A percentile compares a stretch with the other conserved stretches of the same genome.
These are phyloP conservation scores for Halichondria panicea DNA, from an alignment of 37 sponge, comb jelly and placozoan species.

Conservation along the genomic window DNA sequence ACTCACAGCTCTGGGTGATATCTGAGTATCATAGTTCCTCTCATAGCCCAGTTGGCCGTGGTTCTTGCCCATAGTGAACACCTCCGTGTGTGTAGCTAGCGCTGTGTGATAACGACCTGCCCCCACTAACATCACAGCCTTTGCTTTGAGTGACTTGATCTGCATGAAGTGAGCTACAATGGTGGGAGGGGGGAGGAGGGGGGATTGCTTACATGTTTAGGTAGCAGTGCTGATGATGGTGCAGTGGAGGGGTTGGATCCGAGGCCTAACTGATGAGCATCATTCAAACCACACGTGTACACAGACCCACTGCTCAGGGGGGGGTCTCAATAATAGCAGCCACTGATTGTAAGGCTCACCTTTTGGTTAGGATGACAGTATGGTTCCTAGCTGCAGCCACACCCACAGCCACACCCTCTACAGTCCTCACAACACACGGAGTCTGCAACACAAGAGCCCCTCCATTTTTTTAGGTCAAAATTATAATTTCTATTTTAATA, in stretches of 20 bases:
- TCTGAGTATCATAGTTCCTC: constrained; percentile 33
- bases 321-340: background rate
- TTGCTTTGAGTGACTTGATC: constrained; percentile 48
- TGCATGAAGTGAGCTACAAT: constrained; percentile 5
- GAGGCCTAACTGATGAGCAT: constrained; percentile 79
- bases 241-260: constrained; percentile 48
- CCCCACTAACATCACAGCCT: constrained; percentile 48
- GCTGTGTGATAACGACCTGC: constrained; percentile 90
- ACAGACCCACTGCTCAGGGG: constrained; percentile 76
- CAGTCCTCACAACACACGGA: constrained; percentile 23
- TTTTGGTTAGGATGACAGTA: constrained; percentile 65
- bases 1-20: constrained; percentile 39
- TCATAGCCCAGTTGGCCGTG: constrained; percentile 87
- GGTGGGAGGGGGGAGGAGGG: background rate
- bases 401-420: background rate
- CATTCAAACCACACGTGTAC: constrained; percentile 92
- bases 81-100: constrained; percentile 50
- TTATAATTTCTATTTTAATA: too few relatives aligned
- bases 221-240: constrained; percentile 45
- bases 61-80: constrained; percentile 87
- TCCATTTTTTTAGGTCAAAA: too few relatives aligned
- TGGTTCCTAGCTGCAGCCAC: constrained; percentile 77
- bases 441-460: constrained; percentile 6
- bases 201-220: constrained; percentile 43
- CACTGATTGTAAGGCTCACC: constrained; percentile 13